Evolutionary conservation across 2,888 invertebrate species (phyloP).

Genomic region (Hydriomena furcata): DNA sequence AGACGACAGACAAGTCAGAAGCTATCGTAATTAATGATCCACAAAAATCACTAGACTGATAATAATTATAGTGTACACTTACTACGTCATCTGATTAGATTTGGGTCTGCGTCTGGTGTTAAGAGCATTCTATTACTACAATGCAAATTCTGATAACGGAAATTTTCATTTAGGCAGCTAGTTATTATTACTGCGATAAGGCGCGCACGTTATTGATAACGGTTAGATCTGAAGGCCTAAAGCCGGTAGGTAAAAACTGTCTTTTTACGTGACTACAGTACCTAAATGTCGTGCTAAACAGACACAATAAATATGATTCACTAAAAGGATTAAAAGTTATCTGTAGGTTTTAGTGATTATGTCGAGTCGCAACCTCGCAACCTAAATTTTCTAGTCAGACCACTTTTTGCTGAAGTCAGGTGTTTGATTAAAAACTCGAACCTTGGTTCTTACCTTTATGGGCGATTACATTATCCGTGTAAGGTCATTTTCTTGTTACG

Average conservation of each 20-base stretch:
- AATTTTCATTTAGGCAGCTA: conserved; percentile 20
- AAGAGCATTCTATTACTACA: neutral
- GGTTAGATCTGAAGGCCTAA: neutral
- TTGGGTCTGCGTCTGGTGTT: conserved; percentile 1
- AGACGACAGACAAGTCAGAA: conserved; percentile 40
- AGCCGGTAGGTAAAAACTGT: neutral
- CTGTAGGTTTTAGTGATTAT: too few relatives aligned
- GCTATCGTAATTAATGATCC: conserved; percentile 41
- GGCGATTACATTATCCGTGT: conserved; percentile 12
- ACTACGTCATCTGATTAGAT: conserved; percentile 18
- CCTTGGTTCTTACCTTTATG: conserved; percentile 6
- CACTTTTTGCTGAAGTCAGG: conserved; percentile 9
- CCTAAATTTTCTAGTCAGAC: neutral
- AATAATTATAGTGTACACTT: neutral
- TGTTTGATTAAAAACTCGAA: neutral
- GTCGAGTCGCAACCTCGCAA: neutral
- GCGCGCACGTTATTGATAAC: conserved; percentile 8
- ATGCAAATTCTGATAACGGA: conserved; percentile 14
- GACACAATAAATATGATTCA: too few relatives aligned
- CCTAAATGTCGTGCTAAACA: too few relatives aligned
- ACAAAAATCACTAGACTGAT: conserved; percentile 26
- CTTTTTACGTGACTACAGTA: too few relatives aligned
- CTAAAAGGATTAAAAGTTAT: too few relatives aligned
- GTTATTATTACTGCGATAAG: conserved; percentile 9
- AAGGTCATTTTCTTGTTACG: conserved; percentile 13